These are phyloP conservation scores for Bothrops jararaca DNA, from an alignment of 2,113 vertebrate species.

Conservation along the genomic window DNA sequence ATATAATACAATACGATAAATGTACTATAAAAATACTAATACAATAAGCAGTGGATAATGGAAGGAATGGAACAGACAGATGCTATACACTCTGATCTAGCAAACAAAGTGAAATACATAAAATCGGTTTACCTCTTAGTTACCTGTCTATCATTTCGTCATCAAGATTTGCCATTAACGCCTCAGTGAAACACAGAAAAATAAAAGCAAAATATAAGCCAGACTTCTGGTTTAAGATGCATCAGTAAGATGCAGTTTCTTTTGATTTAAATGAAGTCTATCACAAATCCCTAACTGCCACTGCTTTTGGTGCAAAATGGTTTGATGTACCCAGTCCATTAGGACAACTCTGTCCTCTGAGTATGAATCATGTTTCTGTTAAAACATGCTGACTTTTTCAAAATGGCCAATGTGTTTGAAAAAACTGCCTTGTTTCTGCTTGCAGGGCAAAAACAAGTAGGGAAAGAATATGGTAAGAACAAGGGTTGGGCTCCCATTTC, in stretches of 20 bases:
- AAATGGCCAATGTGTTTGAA: background rate
- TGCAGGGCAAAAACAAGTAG: background rate
- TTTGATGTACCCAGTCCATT: conserved; percentile 14
- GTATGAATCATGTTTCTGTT: background rate
- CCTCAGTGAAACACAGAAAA: conserved; percentile 28
- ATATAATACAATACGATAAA: background rate
- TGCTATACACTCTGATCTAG: background rate
- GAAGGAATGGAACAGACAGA: background rate
- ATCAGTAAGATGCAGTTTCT: conserved; percentile 45
- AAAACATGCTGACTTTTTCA: background rate
- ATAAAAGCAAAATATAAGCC: conserved; percentile 26
- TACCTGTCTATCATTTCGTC: background rate
- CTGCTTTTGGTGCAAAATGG: background rate
- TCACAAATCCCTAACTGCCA: conserved; percentile 27
- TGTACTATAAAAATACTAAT: background rate
- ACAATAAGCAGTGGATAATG: background rate
- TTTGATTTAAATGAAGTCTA: conserved; percentile 48
- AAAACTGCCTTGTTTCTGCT: conserved; percentile 13
- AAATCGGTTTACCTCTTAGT: conserved; percentile 18
- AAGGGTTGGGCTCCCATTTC: background rate
- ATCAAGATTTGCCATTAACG: conserved; percentile 18
- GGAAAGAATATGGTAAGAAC: background rate
- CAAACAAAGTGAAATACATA: conserved; percentile 18
- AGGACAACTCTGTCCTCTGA: background rate
- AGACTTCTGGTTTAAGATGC: conserved; percentile 44